Evolutionary conservation across 2,113 vertebrate genomes (phyloP), one percentile per base, ranked within the genome.

Genomic region (Triplophysa rosa): DNA sequence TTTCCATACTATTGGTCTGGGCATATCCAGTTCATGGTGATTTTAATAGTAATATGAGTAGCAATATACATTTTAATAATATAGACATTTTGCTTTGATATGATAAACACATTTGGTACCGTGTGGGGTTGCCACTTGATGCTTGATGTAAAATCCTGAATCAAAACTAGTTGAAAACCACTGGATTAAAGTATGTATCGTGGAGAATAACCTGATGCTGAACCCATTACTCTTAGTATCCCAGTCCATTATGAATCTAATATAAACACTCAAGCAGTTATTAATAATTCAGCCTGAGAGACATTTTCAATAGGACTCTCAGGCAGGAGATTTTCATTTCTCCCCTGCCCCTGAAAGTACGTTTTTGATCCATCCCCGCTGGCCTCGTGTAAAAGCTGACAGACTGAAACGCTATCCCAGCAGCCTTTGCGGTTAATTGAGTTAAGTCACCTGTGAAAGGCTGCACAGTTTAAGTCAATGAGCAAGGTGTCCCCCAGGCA

Each of bases 381-480:
- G 85, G 69, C 80, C 74, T 37, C 37, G 61, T 84, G 81, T 85
- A 74, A 81, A 72, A 42, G 65, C 65, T 69, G 70, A 74, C 62
- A 72, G 64, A 81, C 59, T 11, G 67, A 40, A 56, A 81, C 58
- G 19, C 56, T 64, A 52, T 81, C 83, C 85, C 66, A 9, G 69
- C 54, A 87, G 82, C 49, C 56, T 71, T 45, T 26, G 26, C 58
- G 61, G 77, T 85, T 88, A 89, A 89, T 89, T 87, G 83, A 84
- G 84, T 87, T 58, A 76, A 82, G 76, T 88, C 85, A 84, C 84
- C 84, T 87, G 79, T 90, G 80, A 89, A 87, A 87, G 87, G 78
- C 71, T 70, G 67, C 64, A 82, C 79, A 78, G 69, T 67, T 80
- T 19, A 58, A 83, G 78, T 86, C 79, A 88, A 88, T 87, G 85